Evolutionary conservation across 2,888 invertebrate genomes (phyloP).

Genomic region (Brachypalpus laphriformis): DNA sequence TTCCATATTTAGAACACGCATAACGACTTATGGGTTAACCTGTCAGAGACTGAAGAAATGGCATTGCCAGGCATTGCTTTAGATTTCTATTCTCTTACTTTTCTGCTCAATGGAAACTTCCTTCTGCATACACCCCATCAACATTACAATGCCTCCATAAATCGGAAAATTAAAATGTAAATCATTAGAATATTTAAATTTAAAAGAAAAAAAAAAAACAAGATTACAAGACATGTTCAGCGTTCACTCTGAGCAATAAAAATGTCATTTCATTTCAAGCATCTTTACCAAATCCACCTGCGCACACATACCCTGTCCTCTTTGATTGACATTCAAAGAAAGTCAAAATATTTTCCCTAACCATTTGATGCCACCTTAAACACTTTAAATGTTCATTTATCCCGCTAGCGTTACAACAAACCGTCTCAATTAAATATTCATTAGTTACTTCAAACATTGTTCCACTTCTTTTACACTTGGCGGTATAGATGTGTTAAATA

Average conservation of each 20-base stretch:
- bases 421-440: slow-evolving; percentile 65
- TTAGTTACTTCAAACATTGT: slow-evolving; percentile 39
- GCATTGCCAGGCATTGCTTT: too few relatives aligned
- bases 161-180: slow-evolving; percentile 22
- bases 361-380: slow-evolving; percentile 17
- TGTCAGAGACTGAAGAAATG: too few relatives aligned
- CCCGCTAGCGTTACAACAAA: slow-evolving; percentile 25
- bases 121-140: background rate
- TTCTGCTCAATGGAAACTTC: too few relatives aligned
- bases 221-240: slow-evolving; percentile 16
- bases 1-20: too few relatives aligned
- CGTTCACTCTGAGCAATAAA: slow-evolving; percentile 9
- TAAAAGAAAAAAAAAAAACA: background rate
- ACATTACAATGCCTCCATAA: background rate
- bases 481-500: slow-evolving; percentile 24
- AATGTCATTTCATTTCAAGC: background rate
- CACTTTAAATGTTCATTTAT: slow-evolving; percentile 19
- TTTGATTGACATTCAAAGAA: slow-evolving; percentile 11
- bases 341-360: slow-evolving; percentile 47
- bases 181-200: slow-evolving; percentile 15
- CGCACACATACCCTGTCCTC: background rate
- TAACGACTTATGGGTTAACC: too few relatives aligned
- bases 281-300: slow-evolving; percentile 5
- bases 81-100: too few relatives aligned
- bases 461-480: slow-evolving; percentile 41